phyloP scores from a whole-genome alignment of 2,888 invertebrate genomes.

The Euclidia mi region DNA sequence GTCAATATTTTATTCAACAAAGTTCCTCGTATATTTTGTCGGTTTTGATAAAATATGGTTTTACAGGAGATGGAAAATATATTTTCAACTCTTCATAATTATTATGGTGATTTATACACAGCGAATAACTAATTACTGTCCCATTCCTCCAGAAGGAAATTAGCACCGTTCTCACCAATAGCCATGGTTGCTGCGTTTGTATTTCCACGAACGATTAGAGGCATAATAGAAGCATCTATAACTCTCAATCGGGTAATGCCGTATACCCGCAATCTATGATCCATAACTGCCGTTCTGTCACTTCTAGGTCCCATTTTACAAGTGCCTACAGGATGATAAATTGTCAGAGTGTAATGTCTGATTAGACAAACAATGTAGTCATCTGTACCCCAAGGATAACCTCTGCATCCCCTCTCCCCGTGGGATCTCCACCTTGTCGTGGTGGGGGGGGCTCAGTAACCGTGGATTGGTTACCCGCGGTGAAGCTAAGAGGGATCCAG shows the following conservation, averaged over 20 bases:
- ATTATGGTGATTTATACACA: no score
- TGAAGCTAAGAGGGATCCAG: no score
- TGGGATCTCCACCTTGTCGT: no score
- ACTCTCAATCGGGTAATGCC: constrained; percentile 91
- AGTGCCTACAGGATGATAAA: constrained; percentile 84
- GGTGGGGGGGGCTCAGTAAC: no score
- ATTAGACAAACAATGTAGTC: constrained; percentile 91
- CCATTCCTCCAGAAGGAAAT: constrained; percentile 70
- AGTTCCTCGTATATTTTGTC: no score
- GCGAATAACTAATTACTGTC: neutral
- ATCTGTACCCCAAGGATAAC: constrained; percentile 88
- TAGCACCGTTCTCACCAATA: constrained; percentile 91
- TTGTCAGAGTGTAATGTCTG: constrained; percentile 86
- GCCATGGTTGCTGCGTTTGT: constrained; percentile 95
- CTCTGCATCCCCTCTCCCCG: no score
- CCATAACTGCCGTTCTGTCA: constrained; percentile 91
- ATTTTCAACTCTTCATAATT: no score
- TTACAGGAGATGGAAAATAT: no score
- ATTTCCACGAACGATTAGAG: constrained; percentile 93
- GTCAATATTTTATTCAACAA: no score
- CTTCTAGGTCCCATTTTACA: constrained; percentile 88
- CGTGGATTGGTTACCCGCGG: no score
- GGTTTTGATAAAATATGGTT: no score
- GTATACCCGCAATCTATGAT: constrained; percentile 91
- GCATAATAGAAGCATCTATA: constrained; percentile 95